These are phyloP conservation scores for Drosophila trapezifrons DNA, from an alignment of 1,140 invertebrate genomes.

Conservation along the genomic window DNA sequence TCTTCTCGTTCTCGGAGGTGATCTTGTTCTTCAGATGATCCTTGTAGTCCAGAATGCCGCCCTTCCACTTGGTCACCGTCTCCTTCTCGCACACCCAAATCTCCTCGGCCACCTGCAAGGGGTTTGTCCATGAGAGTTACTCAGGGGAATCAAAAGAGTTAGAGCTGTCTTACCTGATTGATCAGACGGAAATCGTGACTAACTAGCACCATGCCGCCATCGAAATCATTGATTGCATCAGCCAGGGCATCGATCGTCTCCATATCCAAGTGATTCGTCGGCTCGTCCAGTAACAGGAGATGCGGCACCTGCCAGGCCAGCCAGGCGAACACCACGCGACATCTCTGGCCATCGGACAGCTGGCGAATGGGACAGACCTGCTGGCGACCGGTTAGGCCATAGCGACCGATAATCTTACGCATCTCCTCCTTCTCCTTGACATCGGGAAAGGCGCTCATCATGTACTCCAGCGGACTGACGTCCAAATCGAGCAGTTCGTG, in stretches of 20 bases:
- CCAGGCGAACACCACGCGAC: conserved; percentile 99
- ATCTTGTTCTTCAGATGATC: conserved; percentile 91
- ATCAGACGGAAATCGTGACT: conserved; percentile 99
- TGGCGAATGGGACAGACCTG: conserved; percentile 99
- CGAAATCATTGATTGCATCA: conserved; percentile 98
- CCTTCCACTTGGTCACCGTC: conserved; percentile 98
- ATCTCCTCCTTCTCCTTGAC: conserved; percentile 99
- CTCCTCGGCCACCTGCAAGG: conserved; percentile 95
- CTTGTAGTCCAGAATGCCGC: conserved; percentile 98
- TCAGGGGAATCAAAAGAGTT: background rate
- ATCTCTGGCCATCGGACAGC: conserved; percentile 98
- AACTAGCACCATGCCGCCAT: conserved; percentile 98
- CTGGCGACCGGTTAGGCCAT: conserved; percentile 97
- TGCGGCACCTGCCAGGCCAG: conserved; percentile 97
- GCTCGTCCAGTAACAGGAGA: conserved; percentile 97
- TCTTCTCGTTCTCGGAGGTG: conserved; percentile 75
- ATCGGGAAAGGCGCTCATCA: conserved; percentile 98
- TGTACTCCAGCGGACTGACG: conserved; percentile 97
- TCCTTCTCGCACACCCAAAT: conserved; percentile 99
- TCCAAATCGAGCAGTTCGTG: conserved; percentile 98
- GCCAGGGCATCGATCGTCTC: conserved; percentile 99
- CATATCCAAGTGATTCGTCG: conserved; percentile 99
- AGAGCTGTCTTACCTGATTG: conserved; percentile 90
- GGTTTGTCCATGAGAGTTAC: background rate
- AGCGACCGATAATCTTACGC: conserved; percentile 99